Conservation (phyloP, 2,113 vertebrate species). For the Bubo blakistoni region DNA sequence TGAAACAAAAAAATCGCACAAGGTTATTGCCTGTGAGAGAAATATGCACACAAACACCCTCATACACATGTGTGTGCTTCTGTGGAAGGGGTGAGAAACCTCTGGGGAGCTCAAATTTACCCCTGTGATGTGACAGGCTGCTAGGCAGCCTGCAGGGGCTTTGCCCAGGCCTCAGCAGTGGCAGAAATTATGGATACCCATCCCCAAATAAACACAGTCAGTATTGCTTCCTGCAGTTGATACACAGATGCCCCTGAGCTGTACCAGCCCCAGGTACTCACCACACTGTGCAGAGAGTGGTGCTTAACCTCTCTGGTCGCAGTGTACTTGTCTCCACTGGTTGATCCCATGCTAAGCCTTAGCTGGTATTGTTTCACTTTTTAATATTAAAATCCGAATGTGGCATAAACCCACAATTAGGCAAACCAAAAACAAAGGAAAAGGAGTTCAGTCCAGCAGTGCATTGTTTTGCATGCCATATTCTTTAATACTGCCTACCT, state of each 20-base stretch:
- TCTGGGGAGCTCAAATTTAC: background rate
- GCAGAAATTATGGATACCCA: background rate
- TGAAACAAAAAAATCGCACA: background rate
- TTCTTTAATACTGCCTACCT: background rate
- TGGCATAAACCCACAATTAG: background rate
- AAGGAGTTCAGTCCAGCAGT: background rate
- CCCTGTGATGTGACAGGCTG: background rate
- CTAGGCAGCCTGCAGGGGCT: background rate
- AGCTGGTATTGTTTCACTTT: background rate
- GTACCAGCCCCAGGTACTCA: background rate
- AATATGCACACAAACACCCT: background rate
- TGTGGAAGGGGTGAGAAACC: background rate
- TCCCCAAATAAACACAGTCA: background rate
- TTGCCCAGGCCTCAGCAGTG: background rate
- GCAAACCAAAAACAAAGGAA: background rate
- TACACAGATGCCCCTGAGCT: background rate
- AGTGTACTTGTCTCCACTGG: background rate
- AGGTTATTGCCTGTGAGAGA: background rate
- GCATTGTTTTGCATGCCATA: background rate
- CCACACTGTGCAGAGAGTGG: accelerated
- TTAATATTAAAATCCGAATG: background rate
- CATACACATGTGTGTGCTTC: accelerated
- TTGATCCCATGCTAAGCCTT: background rate
- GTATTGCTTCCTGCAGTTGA: background rate
- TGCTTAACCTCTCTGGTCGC: background rate